Conservation (phyloP, 2,797 vertebrate species). For the Pipistrellus pipistrellus region DNA sequence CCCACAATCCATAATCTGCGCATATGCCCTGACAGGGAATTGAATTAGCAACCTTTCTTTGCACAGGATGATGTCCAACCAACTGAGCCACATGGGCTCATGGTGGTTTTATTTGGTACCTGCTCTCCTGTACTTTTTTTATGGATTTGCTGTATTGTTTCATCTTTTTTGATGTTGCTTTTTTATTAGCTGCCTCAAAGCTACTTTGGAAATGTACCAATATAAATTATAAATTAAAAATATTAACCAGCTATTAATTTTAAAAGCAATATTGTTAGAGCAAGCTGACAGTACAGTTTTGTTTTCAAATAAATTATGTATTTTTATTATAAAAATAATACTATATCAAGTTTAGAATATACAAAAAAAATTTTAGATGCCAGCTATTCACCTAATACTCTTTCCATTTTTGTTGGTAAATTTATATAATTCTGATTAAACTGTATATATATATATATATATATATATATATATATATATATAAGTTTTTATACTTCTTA, state of each 20-base stretch:
- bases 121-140: slow-evolving; percentile 41
- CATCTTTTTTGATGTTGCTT: slow-evolving; percentile 25
- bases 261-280: slow-evolving; percentile 57
- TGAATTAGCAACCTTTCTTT: too few species aligned
- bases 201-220: slow-evolving; percentile 33
- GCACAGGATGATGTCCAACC: too few species aligned
- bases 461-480: slow-evolving; percentile 32
- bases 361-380: background rate
- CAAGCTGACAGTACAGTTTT: slow-evolving; percentile 42
- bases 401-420: background rate
- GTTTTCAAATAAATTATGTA: slow-evolving; percentile 53
- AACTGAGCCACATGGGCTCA: too few species aligned
- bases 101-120: background rate
- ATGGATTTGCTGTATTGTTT: background rate
- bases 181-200: slow-evolving; percentile 56
- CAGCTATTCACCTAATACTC: background rate
- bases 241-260: slow-evolving; percentile 52
- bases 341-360: slow-evolving; percentile 41
- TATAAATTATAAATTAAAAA: slow-evolving; percentile 53
- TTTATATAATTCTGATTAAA: background rate
- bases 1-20: too few species aligned
- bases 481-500: background rate
- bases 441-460: slow-evolving; percentile 13
- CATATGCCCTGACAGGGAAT: too few species aligned
- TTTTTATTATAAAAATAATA: slow-evolving; percentile 53